Evolutionary conservation across 2,797 vertebrate species (phyloP).

Genomic region (Myotis daubentonii): DNA sequence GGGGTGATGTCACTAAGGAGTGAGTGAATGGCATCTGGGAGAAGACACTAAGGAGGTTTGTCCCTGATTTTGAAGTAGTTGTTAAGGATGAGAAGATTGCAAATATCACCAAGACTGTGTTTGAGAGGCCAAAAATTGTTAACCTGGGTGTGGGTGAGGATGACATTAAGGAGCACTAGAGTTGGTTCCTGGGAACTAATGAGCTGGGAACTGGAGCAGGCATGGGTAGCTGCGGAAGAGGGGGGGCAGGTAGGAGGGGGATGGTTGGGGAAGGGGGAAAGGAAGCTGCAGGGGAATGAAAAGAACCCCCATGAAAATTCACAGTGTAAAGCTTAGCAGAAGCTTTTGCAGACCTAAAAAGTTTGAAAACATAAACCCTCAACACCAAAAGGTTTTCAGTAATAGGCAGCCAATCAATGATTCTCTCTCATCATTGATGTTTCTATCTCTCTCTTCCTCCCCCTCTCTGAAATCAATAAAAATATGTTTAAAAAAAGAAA

Average conservation of each 20-base stretch:
- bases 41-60: not conserved
- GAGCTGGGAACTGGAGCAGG: not conserved
- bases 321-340: not conserved
- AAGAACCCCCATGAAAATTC: not conserved
- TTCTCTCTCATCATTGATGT: too few relatives aligned
- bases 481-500: not conserved
- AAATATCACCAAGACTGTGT: not conserved
- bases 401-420: not conserved
- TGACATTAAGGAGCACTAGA: not conserved
- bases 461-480: too few relatives aligned
- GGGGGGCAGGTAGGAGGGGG: too few relatives aligned
- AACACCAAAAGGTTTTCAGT: not conserved
- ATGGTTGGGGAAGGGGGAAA: not conserved
- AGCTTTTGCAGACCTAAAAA: not conserved
- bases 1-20: not conserved
- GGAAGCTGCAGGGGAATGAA: not conserved
- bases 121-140: not conserved
- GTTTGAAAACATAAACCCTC: not conserved
- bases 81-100: not conserved
- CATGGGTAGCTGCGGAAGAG: not conserved
- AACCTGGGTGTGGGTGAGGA: not conserved
- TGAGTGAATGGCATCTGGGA: not conserved
- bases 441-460: too few relatives aligned
- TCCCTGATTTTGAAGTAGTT: not conserved
- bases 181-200: not conserved